phyloP scores from a whole-genome alignment of 2,888 invertebrate genomes.

The Philaethria dido region DNA sequence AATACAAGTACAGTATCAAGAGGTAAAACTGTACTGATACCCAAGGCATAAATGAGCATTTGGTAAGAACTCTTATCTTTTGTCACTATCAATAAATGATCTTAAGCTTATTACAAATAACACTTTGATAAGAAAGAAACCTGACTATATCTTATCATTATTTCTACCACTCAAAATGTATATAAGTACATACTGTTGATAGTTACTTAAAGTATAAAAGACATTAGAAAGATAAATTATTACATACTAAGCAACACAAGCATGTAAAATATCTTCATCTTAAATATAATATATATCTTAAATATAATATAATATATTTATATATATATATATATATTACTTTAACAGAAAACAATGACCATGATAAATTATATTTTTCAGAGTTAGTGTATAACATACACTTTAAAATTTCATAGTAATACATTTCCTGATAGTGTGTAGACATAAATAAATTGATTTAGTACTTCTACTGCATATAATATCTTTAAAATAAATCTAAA shows the following conservation, averaged over 20 bases:
- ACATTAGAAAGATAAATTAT: slow-evolving; percentile 17
- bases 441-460: too few relatives aligned
- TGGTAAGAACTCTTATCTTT: slow-evolving; percentile 65
- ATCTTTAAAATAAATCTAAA: too few relatives aligned
- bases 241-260: slow-evolving; percentile 12
- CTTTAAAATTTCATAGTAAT: too few relatives aligned
- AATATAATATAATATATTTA: too few relatives aligned
- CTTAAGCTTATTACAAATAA: slow-evolving; percentile 78
- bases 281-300: too few relatives aligned
- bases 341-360: not conserved
- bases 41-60: slow-evolving; percentile 61
- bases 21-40: slow-evolving; percentile 63
- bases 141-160: slow-evolving; percentile 72
- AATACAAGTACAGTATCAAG: slow-evolving; percentile 58
- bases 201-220: slow-evolving; percentile 37
- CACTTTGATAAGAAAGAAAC: slow-evolving; percentile 72
- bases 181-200: slow-evolving; percentile 40
- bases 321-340: too few relatives aligned
- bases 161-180: slow-evolving; percentile 61
- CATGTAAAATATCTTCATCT: not conserved
- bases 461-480: too few relatives aligned
- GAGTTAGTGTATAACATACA: too few relatives aligned
- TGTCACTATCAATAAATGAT: slow-evolving; percentile 73
- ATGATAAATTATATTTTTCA: not conserved
- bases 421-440: too few relatives aligned